These are phyloP conservation scores for Aphaenogaster floridana DNA, from an alignment of 1,140 invertebrate genomes.

Conservation along the genomic window DNA sequence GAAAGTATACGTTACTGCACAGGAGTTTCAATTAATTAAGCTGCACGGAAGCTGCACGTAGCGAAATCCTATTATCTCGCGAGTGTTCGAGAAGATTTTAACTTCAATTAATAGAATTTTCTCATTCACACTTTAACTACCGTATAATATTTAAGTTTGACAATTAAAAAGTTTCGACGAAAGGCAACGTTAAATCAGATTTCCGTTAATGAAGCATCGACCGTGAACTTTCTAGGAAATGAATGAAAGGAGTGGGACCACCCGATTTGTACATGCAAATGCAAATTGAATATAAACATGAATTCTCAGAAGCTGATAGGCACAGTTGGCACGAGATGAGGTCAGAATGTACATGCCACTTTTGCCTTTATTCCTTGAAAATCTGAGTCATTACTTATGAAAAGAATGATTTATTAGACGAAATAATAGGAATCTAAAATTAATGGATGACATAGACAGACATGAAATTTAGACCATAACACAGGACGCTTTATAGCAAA, in stretches of 20 bases:
- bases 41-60: not conserved
- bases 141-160: conserved; percentile 5
- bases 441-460: not conserved
- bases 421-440: not conserved
- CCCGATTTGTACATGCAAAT: not conserved
- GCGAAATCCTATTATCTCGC: not conserved
- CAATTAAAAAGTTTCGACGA: conserved; percentile 8
- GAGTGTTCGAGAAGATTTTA: not conserved
- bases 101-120: conserved; percentile 15
- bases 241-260: not conserved
- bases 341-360: not conserved
- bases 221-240: not conserved
- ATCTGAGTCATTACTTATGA: not conserved
- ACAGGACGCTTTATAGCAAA: not conserved
- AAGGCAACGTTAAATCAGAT: not conserved
- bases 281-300: not conserved
- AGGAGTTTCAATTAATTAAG: not conserved
- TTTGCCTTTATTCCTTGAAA: not conserved
- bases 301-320: not conserved
- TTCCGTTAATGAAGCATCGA: conserved; percentile 6
- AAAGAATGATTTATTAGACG: not conserved
- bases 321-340: not conserved
- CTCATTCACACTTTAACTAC: not conserved
- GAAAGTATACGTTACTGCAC: not conserved
- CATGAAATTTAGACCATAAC: not conserved